Evolutionary conservation across 2,113 vertebrate genomes (phyloP).

Genomic region (Hassar affinis): DNA sequence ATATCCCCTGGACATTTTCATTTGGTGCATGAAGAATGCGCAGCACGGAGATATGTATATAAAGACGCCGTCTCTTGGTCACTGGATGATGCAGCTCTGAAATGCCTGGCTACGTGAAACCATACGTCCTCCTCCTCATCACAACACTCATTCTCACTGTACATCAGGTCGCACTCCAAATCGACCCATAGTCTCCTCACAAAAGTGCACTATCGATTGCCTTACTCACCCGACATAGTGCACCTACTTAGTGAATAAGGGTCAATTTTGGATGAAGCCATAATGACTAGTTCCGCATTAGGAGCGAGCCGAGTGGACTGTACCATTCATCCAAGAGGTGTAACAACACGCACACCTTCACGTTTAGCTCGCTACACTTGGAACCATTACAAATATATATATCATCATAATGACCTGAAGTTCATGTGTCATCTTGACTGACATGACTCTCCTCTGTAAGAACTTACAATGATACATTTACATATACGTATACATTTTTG

Average conservation of each 20-base stretch:
- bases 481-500: neutral
- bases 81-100: slow-evolving; percentile 1
- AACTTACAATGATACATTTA: neutral
- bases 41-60: neutral
- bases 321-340: slow-evolving; percentile 44
- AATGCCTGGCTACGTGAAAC: neutral
- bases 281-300: slow-evolving; percentile 68
- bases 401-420: neutral
- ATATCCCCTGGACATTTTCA: slow-evolving; percentile 25
- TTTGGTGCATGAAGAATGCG: neutral
- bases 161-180: neutral
- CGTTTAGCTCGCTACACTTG: too few species aligned
- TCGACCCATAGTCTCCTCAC: neutral
- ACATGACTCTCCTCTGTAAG: neutral
- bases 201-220: neutral
- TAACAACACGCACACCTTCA: neutral
- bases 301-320: slow-evolving; percentile 39
- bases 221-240: neutral
- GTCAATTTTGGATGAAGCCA: neutral
- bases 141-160: neutral
- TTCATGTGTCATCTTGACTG: neutral
- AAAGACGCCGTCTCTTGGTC: neutral
- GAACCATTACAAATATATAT: neutral
- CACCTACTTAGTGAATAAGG: neutral
- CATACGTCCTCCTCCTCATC: too few species aligned